A percentile compares a stretch with the other conserved stretches of the same genome.
These are phyloP conservation scores for Melanotus villosus DNA, from an alignment of 2,888 invertebrate genomes.

Conservation along the genomic window DNA sequence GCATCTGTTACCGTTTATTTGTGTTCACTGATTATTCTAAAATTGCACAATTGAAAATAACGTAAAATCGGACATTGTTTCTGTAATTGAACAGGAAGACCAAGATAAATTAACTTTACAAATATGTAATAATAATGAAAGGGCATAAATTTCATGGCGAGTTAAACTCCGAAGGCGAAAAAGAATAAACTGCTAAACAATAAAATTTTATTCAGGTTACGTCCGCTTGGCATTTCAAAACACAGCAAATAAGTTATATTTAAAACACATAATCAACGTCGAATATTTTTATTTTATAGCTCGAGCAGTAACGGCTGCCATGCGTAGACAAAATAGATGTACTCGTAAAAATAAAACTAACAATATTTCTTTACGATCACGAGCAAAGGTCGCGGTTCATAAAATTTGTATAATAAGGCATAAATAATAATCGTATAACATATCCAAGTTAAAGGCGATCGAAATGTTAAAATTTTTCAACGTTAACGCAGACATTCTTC, in stretches of 20 bases:
- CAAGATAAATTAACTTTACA: no score
- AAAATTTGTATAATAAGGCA: slow-evolving; percentile 41
- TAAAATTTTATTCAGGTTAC: slow-evolving; percentile 24
- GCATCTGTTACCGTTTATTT: slow-evolving; percentile 49
- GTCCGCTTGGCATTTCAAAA: slow-evolving; percentile 26
- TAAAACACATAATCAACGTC: slow-evolving; percentile 27
- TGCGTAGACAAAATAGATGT: slow-evolving; percentile 43
- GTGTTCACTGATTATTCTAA: neutral
- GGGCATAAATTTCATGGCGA: slow-evolving; percentile 15
- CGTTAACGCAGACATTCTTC: slow-evolving; percentile 29
- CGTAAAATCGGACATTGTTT: no score
- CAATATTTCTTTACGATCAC: slow-evolving; percentile 37
- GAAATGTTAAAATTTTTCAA: slow-evolving; percentile 29
- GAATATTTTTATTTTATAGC: slow-evolving; percentile 44
- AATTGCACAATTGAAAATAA: no score
- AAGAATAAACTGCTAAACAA: slow-evolving; percentile 24
- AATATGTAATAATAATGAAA: no score
- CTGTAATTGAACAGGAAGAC: no score
- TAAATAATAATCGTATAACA: slow-evolving; percentile 36
- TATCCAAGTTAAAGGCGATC: slow-evolving; percentile 10
- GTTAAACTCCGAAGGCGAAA: slow-evolving; percentile 8
- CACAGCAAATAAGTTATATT: slow-evolving; percentile 24
- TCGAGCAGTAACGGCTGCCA: slow-evolving; percentile 27
- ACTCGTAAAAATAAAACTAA: slow-evolving; percentile 40
- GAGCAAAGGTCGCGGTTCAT: slow-evolving; percentile 40